phyloP scores from a whole-genome alignment of 2,113 vertebrate species.

The Microtus richardsoni region DNA sequence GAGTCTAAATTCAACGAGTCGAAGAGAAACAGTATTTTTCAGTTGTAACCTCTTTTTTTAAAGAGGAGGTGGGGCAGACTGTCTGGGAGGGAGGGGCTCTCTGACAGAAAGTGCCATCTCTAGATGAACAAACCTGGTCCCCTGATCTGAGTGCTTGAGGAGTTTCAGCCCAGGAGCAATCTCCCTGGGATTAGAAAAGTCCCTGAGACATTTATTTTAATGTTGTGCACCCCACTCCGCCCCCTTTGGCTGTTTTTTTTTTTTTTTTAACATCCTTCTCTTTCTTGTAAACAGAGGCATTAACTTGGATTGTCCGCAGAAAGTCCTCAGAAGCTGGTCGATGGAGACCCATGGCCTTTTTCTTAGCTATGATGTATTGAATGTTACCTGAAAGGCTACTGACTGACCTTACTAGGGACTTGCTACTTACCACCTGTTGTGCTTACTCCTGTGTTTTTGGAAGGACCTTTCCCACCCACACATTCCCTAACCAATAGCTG shows the following conservation, averaged over 20 bases:
- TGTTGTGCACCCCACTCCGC: background rate
- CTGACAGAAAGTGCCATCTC: constrained; percentile 20
- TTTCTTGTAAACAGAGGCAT: constrained; percentile 43
- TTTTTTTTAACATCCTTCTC: background rate
- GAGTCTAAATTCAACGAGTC: constrained; percentile 36
- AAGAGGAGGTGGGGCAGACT: background rate
- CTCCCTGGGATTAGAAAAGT: constrained; percentile 50
- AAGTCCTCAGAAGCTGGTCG: constrained; percentile 28
- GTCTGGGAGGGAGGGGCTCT: background rate
- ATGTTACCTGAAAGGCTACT: constrained; percentile 29
- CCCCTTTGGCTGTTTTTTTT: constrained; percentile 53
- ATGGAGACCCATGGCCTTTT: constrained; percentile 23
- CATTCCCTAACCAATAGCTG: background rate
- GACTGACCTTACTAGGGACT: background rate
- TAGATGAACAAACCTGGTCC: background rate
- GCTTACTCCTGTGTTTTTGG: constrained; percentile 13
- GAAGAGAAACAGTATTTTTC: constrained; percentile 14
- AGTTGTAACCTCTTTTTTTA: constrained; percentile 42
- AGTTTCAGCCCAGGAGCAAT: background rate
- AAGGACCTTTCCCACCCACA: background rate
- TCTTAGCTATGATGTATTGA: constrained; percentile 37
- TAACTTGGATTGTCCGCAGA: constrained; percentile 61
- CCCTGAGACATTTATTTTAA: constrained; percentile 31
- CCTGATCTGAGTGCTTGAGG: background rate
- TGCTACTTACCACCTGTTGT: constrained; percentile 35